These are phyloP conservation scores for Spea multiplicata DNA, from an alignment of 2,113 vertebrate species.

Conservation along the genomic window DNA sequence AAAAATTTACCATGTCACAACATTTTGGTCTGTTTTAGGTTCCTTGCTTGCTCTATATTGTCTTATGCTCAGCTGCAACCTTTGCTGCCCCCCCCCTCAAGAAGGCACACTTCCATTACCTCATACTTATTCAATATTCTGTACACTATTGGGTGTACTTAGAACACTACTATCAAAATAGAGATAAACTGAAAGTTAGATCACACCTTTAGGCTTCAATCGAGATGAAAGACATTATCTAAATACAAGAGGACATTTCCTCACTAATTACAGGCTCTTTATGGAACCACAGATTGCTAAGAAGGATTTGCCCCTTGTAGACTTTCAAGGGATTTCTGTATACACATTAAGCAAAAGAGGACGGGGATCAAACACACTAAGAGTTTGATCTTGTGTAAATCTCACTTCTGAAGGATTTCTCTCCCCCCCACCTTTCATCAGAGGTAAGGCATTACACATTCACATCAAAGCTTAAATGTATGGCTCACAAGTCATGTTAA, in stretches of 20 bases:
- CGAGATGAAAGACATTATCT: conserved; percentile 35
- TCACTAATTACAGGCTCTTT: conserved; percentile 42
- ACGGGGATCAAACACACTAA: conserved; percentile 29
- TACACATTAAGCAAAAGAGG: conserved; percentile 17
- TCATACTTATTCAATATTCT: background rate
- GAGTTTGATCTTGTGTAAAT: conserved; percentile 46
- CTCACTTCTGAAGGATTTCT: conserved; percentile 47
- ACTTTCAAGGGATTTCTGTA: conserved; percentile 32
- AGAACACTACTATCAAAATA: conserved; percentile 32
- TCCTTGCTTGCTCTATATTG: no score
- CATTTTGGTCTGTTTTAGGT: no score
- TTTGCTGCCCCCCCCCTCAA: no score
- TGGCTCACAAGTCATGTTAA: conserved; percentile 29
- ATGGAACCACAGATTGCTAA: conserved; percentile 25
- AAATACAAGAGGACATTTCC: conserved; percentile 43
- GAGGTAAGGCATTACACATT: conserved; percentile 34
- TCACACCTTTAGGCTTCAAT: conserved; percentile 14
- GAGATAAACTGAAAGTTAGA: conserved; percentile 23
- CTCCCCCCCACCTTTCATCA: conserved; percentile 41
- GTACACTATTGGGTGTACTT: background rate
- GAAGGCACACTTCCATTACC: background rate
- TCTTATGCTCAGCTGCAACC: no score
- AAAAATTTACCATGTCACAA: no score
- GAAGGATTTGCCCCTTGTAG: conserved; percentile 36
- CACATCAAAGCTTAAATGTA: conserved; percentile 41